Percentiles rank a stretch among this genome's conserved stretches.
These are phyloP conservation scores for Cyaniris semiargus DNA, from an alignment of 2,888 invertebrate species.

Conservation along the genomic window DNA sequence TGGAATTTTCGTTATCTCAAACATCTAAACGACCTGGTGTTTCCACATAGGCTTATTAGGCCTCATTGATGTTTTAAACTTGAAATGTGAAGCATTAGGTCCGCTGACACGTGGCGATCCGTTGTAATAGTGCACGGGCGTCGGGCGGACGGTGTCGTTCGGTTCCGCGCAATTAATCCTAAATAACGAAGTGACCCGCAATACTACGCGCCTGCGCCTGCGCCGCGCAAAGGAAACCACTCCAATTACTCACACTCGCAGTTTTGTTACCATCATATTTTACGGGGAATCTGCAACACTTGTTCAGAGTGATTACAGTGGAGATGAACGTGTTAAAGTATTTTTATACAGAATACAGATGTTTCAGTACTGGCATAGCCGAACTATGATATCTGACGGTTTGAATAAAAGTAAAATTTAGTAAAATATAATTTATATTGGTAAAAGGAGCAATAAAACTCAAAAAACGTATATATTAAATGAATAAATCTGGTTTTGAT, in stretches of 20 bases:
- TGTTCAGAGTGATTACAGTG: too few species aligned
- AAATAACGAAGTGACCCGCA: constrained; percentile 72
- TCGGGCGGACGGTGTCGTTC: constrained; percentile 62
- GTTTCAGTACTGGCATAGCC: too few species aligned
- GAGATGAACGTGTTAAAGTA: neutral
- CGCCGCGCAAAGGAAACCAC: constrained; percentile 46
- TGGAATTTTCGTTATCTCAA: too few species aligned
- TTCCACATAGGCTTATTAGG: neutral
- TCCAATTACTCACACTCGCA: constrained; percentile 58
- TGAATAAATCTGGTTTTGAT: too few species aligned
- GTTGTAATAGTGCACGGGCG: constrained; percentile 41
- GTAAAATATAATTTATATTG: too few species aligned
- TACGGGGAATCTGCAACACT: neutral
- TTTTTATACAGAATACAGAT: too few species aligned
- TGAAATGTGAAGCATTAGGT: neutral
- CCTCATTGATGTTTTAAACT: neutral
- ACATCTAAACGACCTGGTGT: too few species aligned
- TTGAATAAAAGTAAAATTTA: too few species aligned
- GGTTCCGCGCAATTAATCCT: constrained; percentile 76
- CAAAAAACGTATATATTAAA: too few species aligned
- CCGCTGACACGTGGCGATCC: neutral
- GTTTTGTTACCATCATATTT: constrained; percentile 27
- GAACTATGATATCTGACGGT: too few species aligned
- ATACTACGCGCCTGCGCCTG: constrained; percentile 59
- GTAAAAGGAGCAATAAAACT: too few species aligned